Conservation (phyloP, 1,140 invertebrate genomes). For the Bombus superbus region DNA sequence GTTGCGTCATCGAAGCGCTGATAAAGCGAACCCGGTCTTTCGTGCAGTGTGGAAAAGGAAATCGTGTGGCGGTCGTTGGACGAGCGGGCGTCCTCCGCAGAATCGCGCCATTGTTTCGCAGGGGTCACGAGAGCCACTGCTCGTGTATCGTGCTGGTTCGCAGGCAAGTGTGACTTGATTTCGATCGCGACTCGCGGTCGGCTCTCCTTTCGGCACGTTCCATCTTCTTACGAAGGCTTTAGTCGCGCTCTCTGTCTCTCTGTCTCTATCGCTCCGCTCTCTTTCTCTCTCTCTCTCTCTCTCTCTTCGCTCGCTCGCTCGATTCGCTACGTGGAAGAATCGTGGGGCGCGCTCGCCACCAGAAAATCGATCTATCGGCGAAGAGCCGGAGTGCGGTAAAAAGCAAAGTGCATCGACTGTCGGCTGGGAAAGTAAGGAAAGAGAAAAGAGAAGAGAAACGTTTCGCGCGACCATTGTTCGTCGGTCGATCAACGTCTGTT, state of each 20-base stretch:
- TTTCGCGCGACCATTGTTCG: slow-evolving; percentile 66
- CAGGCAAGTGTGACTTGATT: slow-evolving; percentile 6
- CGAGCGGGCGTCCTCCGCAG: slow-evolving; percentile 16
- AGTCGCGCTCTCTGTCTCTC: neutral
- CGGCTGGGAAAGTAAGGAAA: slow-evolving; percentile 31
- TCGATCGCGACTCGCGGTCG: neutral
- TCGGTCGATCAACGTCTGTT: slow-evolving; percentile 64
- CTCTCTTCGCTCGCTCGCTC: too few species aligned
- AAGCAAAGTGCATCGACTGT: neutral
- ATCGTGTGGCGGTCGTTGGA: slow-evolving; percentile 1
- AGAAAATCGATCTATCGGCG: too few species aligned
- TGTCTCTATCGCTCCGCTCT: neutral
- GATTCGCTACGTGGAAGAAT: neutral
- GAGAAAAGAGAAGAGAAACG: slow-evolving; percentile 46
- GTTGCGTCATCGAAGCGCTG: neutral
- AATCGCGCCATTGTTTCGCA: slow-evolving; percentile 59
- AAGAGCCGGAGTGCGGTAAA: neutral
- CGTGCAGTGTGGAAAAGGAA: slow-evolving; percentile 6
- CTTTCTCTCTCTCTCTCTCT: neutral
- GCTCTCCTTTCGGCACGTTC: neutral
- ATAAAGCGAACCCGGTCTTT: neutral
- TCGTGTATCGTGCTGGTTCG: slow-evolving; percentile 26
- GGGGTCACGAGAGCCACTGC: slow-evolving; percentile 38
- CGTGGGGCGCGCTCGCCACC: too few species aligned
- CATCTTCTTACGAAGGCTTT: neutral